A percentile compares a stretch with the other conserved stretches of the same genome.
phyloP scores from a whole-genome alignment of 2,797 vertebrate species.

The Caiman crocodilus region DNA sequence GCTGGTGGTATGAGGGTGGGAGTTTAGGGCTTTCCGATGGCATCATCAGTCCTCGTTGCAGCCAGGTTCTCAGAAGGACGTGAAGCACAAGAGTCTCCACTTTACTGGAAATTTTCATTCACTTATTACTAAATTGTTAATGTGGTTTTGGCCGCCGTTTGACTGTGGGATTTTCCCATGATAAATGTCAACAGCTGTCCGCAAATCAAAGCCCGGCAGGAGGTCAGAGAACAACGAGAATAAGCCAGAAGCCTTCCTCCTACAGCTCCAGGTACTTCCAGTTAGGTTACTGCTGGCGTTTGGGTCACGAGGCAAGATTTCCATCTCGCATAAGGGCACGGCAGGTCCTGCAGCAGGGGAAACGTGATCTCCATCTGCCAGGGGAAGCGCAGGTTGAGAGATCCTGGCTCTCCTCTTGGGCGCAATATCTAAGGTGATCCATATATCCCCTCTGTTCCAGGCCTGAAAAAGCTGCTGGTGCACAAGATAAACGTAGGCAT shows the following conservation, averaged over 20 bases:
- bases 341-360: background rate
- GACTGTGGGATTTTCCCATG: background rate
- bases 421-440: too few relatives aligned
- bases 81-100: constrained; percentile 7
- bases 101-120: constrained; percentile 50
- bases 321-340: background rate
- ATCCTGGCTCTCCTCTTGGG: too few relatives aligned
- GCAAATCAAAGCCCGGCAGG: background rate
- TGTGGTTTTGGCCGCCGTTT: constrained; percentile 19
- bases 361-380: too few relatives aligned
- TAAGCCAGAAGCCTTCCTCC: background rate
- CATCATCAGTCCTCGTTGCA: background rate
- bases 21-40: background rate
- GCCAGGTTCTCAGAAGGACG: background rate
- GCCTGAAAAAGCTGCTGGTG: background rate
- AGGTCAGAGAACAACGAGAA: background rate
- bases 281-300: rapidly evolving
- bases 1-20: rapidly evolving
- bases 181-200: background rate
- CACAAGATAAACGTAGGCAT: too few relatives aligned
- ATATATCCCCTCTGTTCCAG: background rate
- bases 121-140: constrained; percentile 47
- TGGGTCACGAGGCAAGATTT: rapidly evolving
- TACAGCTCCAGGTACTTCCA: background rate
- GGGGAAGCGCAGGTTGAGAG: too few relatives aligned